Evolutionary conservation across 2,797 vertebrate genomes (phyloP).

Genomic region (Enteromius thamalakanensis): DNA sequence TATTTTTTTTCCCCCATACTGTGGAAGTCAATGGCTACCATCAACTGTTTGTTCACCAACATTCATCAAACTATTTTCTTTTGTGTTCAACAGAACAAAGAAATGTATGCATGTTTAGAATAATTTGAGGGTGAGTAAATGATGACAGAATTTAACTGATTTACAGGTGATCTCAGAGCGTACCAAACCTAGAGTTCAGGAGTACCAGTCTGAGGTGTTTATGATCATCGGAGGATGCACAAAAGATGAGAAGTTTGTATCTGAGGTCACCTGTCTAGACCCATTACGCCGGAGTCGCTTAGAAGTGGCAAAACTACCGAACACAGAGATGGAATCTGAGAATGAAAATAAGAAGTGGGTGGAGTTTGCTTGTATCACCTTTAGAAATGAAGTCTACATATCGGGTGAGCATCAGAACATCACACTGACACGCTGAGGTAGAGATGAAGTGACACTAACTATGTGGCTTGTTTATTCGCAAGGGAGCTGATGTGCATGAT

Average conservation of each 20-base stretch:
- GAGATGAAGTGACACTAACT: not conserved
- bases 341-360: conserved; percentile 94
- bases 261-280: conserved; percentile 95
- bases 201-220: conserved; percentile 96
- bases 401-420: conserved; percentile 81
- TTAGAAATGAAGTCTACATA: conserved; percentile 96
- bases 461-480: not conserved
- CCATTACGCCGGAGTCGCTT: conserved; percentile 93
- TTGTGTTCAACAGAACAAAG: not conserved
- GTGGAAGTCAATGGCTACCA: no score
- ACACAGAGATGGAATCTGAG: conserved; percentile 88
- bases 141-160: not conserved
- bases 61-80: no score
- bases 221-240: conserved; percentile 97
- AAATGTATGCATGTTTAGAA: not conserved
- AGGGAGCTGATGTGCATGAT: not conserved
- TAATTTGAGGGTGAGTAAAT: not conserved
- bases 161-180: conserved; percentile 92
- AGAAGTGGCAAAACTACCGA: conserved; percentile 91
- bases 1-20: no score
- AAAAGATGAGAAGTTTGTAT: conserved; percentile 93
- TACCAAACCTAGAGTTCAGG: conserved; percentile 90
- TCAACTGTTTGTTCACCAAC: no score
- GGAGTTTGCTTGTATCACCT: conserved; percentile 94
- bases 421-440: not conserved